phyloP scores from a whole-genome alignment of 2,888 invertebrate genomes.

The Hydriomena furcata region DNA sequence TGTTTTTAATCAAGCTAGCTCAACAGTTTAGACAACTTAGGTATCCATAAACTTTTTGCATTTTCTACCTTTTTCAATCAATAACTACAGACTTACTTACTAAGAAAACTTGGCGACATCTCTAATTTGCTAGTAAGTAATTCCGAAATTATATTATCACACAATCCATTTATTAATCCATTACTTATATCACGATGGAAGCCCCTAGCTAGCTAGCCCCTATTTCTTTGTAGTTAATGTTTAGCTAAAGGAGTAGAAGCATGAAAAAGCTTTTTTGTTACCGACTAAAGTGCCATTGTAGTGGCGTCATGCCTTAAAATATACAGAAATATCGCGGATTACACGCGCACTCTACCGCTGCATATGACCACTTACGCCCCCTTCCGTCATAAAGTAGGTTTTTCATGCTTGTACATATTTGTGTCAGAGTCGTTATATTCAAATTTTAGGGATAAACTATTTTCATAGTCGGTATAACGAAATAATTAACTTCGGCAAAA shows the following conservation, averaged over 20 bases:
- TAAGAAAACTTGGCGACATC: no score
- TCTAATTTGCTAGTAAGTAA: no score
- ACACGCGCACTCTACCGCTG: constrained; percentile 38
- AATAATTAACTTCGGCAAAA: background rate
- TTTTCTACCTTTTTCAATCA: no score
- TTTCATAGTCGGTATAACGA: constrained; percentile 1
- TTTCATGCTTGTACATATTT: constrained; percentile 24
- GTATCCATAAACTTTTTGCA: no score
- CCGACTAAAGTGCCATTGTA: constrained; percentile 27
- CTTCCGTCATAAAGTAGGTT: constrained; percentile 31
- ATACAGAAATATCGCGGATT: constrained; percentile 50
- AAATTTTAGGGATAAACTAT: no score
- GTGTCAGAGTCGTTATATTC: constrained; percentile 7
- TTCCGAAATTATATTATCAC: no score
- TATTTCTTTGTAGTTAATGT: constrained; percentile 15
- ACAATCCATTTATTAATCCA: background rate
- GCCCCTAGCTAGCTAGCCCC: background rate
- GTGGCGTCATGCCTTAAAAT: constrained; percentile 43
- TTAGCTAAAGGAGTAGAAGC: constrained; percentile 13
- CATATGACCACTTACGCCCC: constrained; percentile 31
- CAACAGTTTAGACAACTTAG: no score
- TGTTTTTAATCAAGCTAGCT: no score
- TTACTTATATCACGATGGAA: background rate
- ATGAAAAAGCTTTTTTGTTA: constrained; percentile 20
- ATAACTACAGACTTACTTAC: no score